Evolutionary conservation across 2,888 invertebrate species (phyloP).

Genomic region (Eulithis prunata): DNA sequence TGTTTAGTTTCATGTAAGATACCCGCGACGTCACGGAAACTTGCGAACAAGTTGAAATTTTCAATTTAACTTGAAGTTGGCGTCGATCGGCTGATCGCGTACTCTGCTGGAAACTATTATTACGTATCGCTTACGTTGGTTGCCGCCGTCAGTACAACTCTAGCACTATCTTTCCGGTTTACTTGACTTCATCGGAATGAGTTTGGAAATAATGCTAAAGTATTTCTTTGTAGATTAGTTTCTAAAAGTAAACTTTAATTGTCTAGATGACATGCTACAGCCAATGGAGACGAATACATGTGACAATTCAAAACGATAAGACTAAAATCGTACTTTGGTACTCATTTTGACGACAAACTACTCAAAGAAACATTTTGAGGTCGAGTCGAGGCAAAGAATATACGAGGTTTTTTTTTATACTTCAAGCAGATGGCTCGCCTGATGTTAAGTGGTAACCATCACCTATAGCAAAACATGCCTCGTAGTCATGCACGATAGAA

Average conservation of each 20-base stretch:
- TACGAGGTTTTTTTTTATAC: no score
- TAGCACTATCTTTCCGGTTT: conserved; percentile 6
- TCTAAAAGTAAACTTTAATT: no score
- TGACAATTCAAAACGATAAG: no score
- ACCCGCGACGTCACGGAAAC: conserved; percentile 33
- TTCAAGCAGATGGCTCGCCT: no score
- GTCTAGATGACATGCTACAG: neutral
- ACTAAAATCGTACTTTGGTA: no score
- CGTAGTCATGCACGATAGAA: no score
- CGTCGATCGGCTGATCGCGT: conserved; percentile 19
- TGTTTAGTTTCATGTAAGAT: conserved; percentile 26
- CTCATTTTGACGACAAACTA: no score
- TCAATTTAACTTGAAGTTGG: conserved; percentile 43
- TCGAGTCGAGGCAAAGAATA: no score
- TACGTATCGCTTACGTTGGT: conserved; percentile 3
- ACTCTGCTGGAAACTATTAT: conserved; percentile 27
- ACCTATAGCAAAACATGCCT: no score
- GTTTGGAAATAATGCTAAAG: neutral
- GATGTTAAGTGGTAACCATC: no score
- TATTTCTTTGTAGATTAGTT: neutral
- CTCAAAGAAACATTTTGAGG: no score
- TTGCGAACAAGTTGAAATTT: conserved; percentile 39
- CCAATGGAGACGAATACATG: no score
- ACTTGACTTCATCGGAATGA: neutral
- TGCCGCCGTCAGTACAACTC: conserved; percentile 4